Evolutionary conservation across 2,888 invertebrate species (phyloP).

Genomic region (Neria commutata): DNA sequence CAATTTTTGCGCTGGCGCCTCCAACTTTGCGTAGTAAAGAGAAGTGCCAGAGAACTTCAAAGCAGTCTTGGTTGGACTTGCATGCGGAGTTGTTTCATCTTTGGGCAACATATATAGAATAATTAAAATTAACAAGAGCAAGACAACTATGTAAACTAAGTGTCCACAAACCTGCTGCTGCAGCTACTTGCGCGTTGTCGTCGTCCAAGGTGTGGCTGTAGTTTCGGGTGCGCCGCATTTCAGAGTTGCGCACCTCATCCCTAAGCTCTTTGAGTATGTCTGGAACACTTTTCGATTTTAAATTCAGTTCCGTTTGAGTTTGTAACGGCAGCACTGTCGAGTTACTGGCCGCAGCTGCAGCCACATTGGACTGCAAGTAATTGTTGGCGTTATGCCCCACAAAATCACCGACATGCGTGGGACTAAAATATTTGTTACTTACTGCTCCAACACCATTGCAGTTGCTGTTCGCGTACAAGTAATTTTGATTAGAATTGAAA

Average conservation of each 20-base stretch:
- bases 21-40: conserved; percentile 37
- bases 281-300: conserved; percentile 71
- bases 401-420: background rate
- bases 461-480: conserved; percentile 49
- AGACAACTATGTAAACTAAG: too few species aligned
- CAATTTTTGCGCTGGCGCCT: conserved; percentile 67
- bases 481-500: conserved; percentile 56
- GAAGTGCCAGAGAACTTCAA: background rate
- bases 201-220: conserved; percentile 64
- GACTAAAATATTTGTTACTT: background rate
- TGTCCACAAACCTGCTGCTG: background rate
- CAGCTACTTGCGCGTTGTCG: conserved; percentile 6
- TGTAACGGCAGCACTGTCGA: background rate
- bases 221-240: conserved; percentile 64
- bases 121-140: background rate
- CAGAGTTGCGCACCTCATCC: conserved; percentile 67
- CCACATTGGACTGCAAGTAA: conserved; percentile 5
- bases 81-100: too few species aligned
- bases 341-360: background rate
- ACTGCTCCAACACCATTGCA: conserved; percentile 20
- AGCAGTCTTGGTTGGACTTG: too few species aligned
- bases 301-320: background rate
- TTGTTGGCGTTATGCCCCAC: conserved; percentile 19
- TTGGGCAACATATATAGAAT: too few species aligned
- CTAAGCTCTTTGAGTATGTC: conserved; percentile 78